Conservation (phyloP, 1,140 invertebrate species). For the Sycophila sp. region DNA sequence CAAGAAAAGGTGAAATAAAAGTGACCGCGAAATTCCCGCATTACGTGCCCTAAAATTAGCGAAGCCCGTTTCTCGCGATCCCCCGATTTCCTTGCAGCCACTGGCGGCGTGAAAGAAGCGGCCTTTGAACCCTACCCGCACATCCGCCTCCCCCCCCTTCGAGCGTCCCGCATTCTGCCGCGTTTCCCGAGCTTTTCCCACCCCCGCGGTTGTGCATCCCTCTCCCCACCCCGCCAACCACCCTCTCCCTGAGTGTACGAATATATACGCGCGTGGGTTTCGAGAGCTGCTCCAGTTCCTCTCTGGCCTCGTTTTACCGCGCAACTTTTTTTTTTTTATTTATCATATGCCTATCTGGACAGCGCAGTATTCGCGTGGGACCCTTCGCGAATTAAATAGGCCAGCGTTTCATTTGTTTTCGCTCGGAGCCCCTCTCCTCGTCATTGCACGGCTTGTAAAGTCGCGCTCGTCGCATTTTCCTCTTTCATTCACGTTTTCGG, state of each 20-base stretch:
- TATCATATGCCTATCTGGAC: neutral
- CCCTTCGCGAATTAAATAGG: neutral
- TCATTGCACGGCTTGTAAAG: neutral
- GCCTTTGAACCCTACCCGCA: neutral
- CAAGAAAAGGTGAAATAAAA: too few species aligned
- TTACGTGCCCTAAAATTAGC: constrained; percentile 27
- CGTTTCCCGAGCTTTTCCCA: too few species aligned
- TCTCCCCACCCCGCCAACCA: too few species aligned
- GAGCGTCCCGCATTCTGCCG: neutral
- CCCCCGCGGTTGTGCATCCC: too few species aligned
- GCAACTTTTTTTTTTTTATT: neutral
- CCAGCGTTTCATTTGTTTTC: constrained; percentile 18
- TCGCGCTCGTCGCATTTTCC: neutral
- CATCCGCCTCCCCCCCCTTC: neutral
- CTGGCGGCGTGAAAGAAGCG: constrained; percentile 4
- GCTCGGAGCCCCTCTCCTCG: neutral
- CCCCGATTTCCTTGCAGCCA: too few species aligned
- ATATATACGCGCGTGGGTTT: neutral
- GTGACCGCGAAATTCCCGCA: neutral
- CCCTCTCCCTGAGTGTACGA: neutral
- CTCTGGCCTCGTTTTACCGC: neutral
- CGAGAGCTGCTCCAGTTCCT: neutral
- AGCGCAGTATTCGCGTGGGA: neutral
- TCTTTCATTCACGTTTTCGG: constrained; percentile 9
- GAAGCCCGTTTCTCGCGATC: neutral